A percentile compares a stretch with the other conserved stretches of the same genome.
Evolutionary conservation across 2,888 invertebrate genomes (phyloP).

Genomic region (Hirudinaria manillensis): DNA sequence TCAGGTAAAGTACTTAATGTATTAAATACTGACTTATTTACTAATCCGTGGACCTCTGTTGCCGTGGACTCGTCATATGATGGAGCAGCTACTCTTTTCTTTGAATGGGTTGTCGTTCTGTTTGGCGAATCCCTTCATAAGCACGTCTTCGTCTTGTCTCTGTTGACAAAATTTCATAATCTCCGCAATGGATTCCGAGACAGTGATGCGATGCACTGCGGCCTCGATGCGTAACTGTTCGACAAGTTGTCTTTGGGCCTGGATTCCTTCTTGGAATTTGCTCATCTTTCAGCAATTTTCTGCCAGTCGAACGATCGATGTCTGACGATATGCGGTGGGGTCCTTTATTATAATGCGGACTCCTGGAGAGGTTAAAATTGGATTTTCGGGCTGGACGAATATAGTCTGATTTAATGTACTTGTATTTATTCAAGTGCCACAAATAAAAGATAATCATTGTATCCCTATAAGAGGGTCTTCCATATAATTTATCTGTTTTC

Average conservation of each 20-base stretch:
- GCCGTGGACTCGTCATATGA: slow-evolving; percentile 49
- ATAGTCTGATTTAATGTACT: too few species aligned
- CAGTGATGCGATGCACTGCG: slow-evolving; percentile 40
- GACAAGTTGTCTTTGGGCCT: slow-evolving; percentile 41
- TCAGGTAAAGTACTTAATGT: neutral
- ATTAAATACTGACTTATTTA: neutral
- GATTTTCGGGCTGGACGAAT: too few species aligned
- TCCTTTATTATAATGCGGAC: too few species aligned
- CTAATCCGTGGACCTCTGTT: neutral
- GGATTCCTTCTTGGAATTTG: slow-evolving; percentile 50
- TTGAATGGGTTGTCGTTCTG: slow-evolving; percentile 43
- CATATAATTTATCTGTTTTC: too few species aligned
- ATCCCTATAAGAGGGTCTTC: too few species aligned
- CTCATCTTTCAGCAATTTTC: slow-evolving; percentile 43
- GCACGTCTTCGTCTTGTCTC: slow-evolving; percentile 41
- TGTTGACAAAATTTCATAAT: slow-evolving; percentile 42
- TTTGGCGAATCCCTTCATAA: slow-evolving; percentile 41
- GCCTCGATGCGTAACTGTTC: slow-evolving; percentile 42
- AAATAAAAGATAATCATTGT: too few species aligned
- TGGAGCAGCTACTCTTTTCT: slow-evolving; percentile 42
- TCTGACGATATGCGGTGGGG: too few species aligned
- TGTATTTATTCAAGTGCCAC: too few species aligned
- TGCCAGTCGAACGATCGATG: too few species aligned
- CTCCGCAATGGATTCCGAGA: slow-evolving; percentile 42
- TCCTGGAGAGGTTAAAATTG: too few species aligned